Percentiles rank a stretch among this genome's conserved stretches.
Evolutionary conservation across 2,888 invertebrate genomes (phyloP).

Genomic region (Parapristionchus giblindavisi): DNA sequence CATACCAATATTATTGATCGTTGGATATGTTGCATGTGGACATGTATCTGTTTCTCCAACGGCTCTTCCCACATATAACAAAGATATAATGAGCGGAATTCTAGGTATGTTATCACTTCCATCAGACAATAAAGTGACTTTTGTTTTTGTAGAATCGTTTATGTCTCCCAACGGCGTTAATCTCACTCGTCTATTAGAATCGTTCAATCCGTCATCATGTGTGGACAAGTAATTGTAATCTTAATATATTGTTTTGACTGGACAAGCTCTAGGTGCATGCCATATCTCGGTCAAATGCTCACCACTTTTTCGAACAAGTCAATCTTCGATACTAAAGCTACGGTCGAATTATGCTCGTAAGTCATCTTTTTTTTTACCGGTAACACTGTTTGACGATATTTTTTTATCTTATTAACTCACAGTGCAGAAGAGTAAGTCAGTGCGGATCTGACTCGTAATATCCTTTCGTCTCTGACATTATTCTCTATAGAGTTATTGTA

Average conservation of each 20-base stretch:
- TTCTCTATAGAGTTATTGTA: too few species aligned
- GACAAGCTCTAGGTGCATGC: slow-evolving; percentile 4
- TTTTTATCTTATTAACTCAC: not conserved
- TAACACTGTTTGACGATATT: not conserved
- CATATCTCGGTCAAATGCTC: slow-evolving; percentile 19
- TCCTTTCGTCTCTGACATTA: too few species aligned
- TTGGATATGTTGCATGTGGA: too few species aligned
- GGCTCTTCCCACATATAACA: slow-evolving; percentile 17
- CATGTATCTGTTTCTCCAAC: too few species aligned
- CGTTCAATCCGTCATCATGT: slow-evolving; percentile 23
- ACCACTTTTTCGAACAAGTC: not conserved
- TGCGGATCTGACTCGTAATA: not conserved
- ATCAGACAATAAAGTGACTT: too few species aligned
- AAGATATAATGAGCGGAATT: slow-evolving; percentile 27
- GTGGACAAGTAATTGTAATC: slow-evolving; percentile 4
- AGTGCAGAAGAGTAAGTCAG: not conserved
- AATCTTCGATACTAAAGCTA: slow-evolving; percentile 21
- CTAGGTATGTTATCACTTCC: slow-evolving; percentile 24
- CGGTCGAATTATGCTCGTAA: slow-evolving; percentile 30
- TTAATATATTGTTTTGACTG: not conserved
- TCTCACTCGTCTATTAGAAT: slow-evolving; percentile 22
- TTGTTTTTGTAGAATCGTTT: slow-evolving; percentile 20
- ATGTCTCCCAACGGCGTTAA: slow-evolving; percentile 31
- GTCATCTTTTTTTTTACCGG: not conserved
- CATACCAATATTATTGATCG: too few species aligned